Base-by-base conservation (phyloP, 1,140 invertebrate genomes). In the Papilio machaon region DNA sequence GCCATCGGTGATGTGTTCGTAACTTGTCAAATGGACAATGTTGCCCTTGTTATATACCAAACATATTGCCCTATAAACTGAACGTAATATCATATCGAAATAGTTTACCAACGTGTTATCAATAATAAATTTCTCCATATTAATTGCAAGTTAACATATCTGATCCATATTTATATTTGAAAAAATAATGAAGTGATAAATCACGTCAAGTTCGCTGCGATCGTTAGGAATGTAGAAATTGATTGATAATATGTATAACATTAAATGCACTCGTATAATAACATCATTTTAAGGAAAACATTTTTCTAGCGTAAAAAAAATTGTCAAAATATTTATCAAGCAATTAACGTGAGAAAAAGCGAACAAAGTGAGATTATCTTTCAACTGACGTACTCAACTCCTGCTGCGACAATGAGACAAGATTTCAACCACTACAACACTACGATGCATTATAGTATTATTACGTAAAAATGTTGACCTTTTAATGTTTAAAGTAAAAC, bases 31-130 rank as follows among this genome's bases (percentile, higher is more conserved):
- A 47, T 49, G 15, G 2, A 75, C 30, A 23, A 38, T 80, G 76
- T n/a, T 49, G 81, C 78, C 75, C 80, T 79, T 81, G 73, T 86
- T 92, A 81, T 89, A 91, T 91, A 91, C 80, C 30, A 54, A 64
- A 86, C 83, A 83, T 88, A 87, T 89, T 91, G 81, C 87, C 84
- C 86, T 88, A 92, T 82, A 86, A 79, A 35, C 83, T 81, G 1
- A 54, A 79, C 58, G 84, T 83, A 85, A 87, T 77, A 83, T 84
- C 79, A 60, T 82, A 81, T 70, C 76, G 76, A 64, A 79, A 79
- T 47, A 79, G 76, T 79, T 79, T 79, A 79, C 76, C 35, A 79
- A 79, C 76, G 13, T 64, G 38, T 79, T 64, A 79, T 79, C 76
- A 43, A 64, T 43, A 52, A 78, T 46, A 15, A n/a, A 79, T 79